Base-by-base conservation (phyloP, 2,888 invertebrate genomes). In the Coelogynopora nodosa region DNA sequence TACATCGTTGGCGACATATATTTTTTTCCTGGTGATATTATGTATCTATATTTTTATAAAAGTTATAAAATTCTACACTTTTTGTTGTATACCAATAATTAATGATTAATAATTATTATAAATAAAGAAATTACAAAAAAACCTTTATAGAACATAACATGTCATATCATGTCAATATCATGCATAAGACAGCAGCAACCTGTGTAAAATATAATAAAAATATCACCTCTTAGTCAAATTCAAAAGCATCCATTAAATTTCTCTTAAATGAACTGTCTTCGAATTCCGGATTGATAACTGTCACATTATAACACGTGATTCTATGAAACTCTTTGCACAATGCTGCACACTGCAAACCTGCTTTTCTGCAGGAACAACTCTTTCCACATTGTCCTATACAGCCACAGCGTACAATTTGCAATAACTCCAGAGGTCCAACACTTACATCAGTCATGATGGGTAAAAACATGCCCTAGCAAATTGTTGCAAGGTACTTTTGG, bases 391-490 rank as follows among this genome's bases (percentile, higher is more conserved):
- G 49, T 49, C 49, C 49, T 49, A 49, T 49, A 49, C 49, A 49
- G 49, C 49, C 49, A 49, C 5, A 49, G 49, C 49, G 49, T 49
- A 49, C 49, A 49, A 49, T 49, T 49, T 49, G 5, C 5, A 49
- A 49, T 49, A 49, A 49, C 49, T 49, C 49, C 18, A 18, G n/a
- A 86, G 86, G 27, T 86, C 27, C 26, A 86, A 5, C 67, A 82
- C 5, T 18, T 10, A 86, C 85, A 30, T n/a, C n/a, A n/a, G n/a
- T n/a, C n/a, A n/a, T n/a, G n/a, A n/a, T n/a, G n/a, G n/a, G n/a
- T n/a, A n/a, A n/a, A n/a, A n/a, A n/a, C n/a, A n/a, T n/a, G n/a
- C n/a, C n/a, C n/a, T n/a, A n/a, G n/a, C n/a, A n/a, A n/a, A n/a
- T n/a, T n/a, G n/a, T n/a, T n/a, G n/a, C n/a, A n/a, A n/a, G n/a